Evolutionary conservation across 2,888 invertebrate genomes (phyloP), one percentile per base, ranked within the genome.

Genomic region (Noctua fimbriata): DNA sequence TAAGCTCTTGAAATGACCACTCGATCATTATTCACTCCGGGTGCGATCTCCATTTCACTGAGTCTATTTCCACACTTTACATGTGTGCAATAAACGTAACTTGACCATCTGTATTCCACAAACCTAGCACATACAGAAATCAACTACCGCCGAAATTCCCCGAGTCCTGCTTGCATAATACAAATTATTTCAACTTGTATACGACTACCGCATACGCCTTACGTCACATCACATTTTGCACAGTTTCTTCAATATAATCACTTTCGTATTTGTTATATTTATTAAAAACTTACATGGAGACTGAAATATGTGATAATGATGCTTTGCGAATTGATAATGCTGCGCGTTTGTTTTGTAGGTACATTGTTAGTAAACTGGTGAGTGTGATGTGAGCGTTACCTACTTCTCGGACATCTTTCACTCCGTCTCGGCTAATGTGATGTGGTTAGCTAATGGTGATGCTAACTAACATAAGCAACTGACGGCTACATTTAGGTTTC

Each of bases 271-370:
- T 90, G 88, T 87, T 90, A 88, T 87, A 88, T 87, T 90, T 89
- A 88, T 89, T 91, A 85, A 87, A 90, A 90, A 90, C 83, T 86
- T 88, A 80, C 76, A 76, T 81, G 80, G 73, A 83, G 85, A 72
- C 89, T 82, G 71, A 84, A 85, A 86, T 87, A 79, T 87, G 81
- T 82, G 60, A 75, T 87, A 86, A 86, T 86, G 87, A 86, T 90
- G 93, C 94, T 89, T 87, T 77, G 94, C 94, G 94, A 93, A 92
- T 90, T 90, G 78, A 87, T 90, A 89, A 85, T 90, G 92, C 91
- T 91, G 83, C 83, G 93, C 90, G 76, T 85, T 90, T 89, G 14
- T 16, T 88, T 83, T 73, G 88, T 86, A 85, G 65, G 73, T 78
- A 65, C 32, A 69, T 60, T 70, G 47, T 69, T 69, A 67, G 44